Conservation (phyloP, 2,113 vertebrate species). For the Bombycilla garrulus region DNA sequence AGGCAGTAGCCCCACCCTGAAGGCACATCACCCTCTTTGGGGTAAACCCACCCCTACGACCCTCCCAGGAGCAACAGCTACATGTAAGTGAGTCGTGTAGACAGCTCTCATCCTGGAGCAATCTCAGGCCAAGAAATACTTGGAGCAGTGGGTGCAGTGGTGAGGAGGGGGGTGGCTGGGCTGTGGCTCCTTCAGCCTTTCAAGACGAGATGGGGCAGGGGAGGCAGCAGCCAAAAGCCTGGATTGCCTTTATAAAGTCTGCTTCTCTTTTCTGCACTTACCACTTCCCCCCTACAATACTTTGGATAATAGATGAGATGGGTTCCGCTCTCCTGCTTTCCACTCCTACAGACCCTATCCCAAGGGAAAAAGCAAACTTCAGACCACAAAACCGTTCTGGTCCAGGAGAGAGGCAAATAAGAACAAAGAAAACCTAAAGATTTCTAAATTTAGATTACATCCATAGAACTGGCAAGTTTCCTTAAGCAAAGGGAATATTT, state of each 20-base stretch:
- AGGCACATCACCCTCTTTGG: background rate
- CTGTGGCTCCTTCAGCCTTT: background rate
- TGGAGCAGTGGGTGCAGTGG: background rate
- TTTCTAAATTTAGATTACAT: background rate
- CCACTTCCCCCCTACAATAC: background rate
- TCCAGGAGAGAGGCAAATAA: background rate
- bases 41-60: background rate
- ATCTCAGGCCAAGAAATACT: background rate
- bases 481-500: background rate
- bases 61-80: background rate
- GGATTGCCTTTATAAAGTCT: background rate
- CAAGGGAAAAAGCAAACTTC: background rate
- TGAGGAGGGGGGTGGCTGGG: background rate
- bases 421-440: background rate
- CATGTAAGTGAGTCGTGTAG: background rate
- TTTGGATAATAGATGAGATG: background rate
- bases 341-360: rapidly evolving
- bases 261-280: background rate
- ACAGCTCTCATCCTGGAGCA: background rate
- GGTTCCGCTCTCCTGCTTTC: background rate
- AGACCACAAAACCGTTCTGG: background rate
- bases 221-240: background rate
- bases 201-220: background rate
- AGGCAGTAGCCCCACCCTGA: background rate
- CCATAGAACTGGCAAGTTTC: background rate